Percentiles rank a stretch among this genome's conserved stretches.
Evolutionary conservation across 23 tunicate genomes (phyloP).

Genomic region (Oikopleura dioica): DNA sequence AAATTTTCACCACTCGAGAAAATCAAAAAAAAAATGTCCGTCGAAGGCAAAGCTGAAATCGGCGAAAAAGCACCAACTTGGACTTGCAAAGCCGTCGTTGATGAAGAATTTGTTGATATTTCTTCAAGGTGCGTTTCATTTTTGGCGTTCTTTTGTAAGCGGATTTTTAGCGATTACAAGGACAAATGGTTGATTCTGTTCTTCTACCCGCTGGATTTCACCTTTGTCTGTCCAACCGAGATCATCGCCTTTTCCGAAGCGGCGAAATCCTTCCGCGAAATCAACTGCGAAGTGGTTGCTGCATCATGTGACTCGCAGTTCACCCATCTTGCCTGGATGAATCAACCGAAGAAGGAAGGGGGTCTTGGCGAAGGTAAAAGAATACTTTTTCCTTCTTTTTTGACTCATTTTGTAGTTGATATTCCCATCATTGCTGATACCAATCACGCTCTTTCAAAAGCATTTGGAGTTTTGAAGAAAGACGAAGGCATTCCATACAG

Average conservation of each 20-base stretch:
- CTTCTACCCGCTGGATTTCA: conserved; percentile 90
- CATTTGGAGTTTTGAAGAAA: conserved; percentile 47
- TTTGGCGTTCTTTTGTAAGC: too few species aligned
- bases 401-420: too few species aligned
- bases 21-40: too few species aligned
- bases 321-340: conserved; percentile 73
- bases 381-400: too few species aligned
- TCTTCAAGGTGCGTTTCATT: too few species aligned
- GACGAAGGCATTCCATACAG: conserved; percentile 57
- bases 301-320: conserved; percentile 84
- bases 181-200: conserved; percentile 62
- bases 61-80: conserved; percentile 37
- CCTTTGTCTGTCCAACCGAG: conserved; percentile 96
- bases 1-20: too few species aligned
- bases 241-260: conserved; percentile 77
- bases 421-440: conserved; percentile 72
- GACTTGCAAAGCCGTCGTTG: conserved; percentile 44
- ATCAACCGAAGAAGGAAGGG: conserved; percentile 58
- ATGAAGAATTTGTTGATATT: conserved; percentile 55
- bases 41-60: conserved; percentile 30
- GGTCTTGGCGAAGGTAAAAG: conserved; percentile 54
- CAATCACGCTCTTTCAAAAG: conserved; percentile 26
- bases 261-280: conserved; percentile 25
- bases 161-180: conserved; percentile 20
- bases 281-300: conserved; percentile 61